Percentiles rank a stretch among this genome's conserved stretches.
Evolutionary conservation across 2,888 invertebrate species (phyloP).

Genomic region (Ecdyonurus torrentis): DNA sequence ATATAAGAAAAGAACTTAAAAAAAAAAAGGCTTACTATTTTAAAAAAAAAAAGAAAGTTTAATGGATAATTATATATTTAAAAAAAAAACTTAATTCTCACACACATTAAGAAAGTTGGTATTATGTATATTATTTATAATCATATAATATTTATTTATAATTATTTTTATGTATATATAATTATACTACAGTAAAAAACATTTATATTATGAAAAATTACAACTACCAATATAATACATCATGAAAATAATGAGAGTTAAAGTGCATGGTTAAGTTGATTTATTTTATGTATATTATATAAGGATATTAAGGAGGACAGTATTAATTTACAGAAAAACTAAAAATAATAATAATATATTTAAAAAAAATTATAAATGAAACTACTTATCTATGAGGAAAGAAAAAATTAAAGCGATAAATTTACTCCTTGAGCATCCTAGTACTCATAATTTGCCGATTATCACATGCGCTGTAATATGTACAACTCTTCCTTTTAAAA

Average conservation of each 20-base stretch:
- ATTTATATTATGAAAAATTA: constrained; percentile 10
- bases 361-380: too few species aligned
- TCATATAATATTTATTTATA: not conserved
- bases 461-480: not conserved
- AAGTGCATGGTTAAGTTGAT: not conserved
- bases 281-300: too few species aligned
- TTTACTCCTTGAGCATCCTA: not conserved
- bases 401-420: not conserved
- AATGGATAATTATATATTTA: too few species aligned
- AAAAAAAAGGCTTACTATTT: too few species aligned
- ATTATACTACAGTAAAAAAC: constrained; percentile 10
- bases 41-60: not conserved
- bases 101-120: not conserved
- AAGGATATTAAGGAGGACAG: not conserved
- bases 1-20: too few species aligned
- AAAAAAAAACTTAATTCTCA: not conserved
- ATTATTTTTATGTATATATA: constrained; percentile 8
- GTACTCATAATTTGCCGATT: not conserved
- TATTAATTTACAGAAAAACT: not conserved
- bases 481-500: not conserved
- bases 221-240: constrained; percentile 10
- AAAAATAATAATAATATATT: too few species aligned
- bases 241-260: constrained; percentile 9
- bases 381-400: not conserved
- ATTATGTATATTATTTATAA: not conserved